Base-by-base conservation (phyloP, 2,113 vertebrate genomes). In the Nanorana parkeri region DNA sequence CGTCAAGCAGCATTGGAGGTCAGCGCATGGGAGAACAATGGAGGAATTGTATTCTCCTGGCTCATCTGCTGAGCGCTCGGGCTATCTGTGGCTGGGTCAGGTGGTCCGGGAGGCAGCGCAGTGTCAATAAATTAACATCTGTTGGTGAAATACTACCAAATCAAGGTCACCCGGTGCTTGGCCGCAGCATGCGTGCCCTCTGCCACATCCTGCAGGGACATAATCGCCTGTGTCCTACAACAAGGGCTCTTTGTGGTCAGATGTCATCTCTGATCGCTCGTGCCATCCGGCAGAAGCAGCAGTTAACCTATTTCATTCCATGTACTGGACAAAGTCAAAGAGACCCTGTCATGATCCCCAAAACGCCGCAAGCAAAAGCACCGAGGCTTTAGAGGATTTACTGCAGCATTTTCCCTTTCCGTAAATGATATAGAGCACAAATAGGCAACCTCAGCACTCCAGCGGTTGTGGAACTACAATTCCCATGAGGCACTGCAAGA, bases 131-230 rank as follows among this genome's bases (percentile, higher is more conserved):
- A 63, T 64, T 0, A 41, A 11, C 36, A 77, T 64, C 20, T 21
- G n/a, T 77, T 7, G 0, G 7, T 32, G 16, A 73, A 64, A 23
- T 24, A 19, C 36, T 60, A 63, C 21, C 47, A 19, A 71, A 1
- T 19, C 74, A 77, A 52, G 60, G 60, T 77, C 74, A 17, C 21
- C 32, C 73, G 4, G 15, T 26, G 73, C 41, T 29, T 41, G 58
- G 23, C 47, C 17, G 41, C 28, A n/a, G 28, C 54, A 58, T 26
- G 20, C 41, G 19, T 32, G 32, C 64, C 17, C 7, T 10, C 17
- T 11, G 66, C 32, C 32, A 21, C 66, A 21, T 68, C 32, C 32
- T 68, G 66, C 66, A 23, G 1, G 51, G 41, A 73, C 23, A 56
- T 56, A n/a, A 3, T 5, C 19, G 17, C 21, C 54, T 60, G 54